Base-by-base conservation (phyloP, 2,113 vertebrate genomes). In the Ondatra zibethicus region DNA sequence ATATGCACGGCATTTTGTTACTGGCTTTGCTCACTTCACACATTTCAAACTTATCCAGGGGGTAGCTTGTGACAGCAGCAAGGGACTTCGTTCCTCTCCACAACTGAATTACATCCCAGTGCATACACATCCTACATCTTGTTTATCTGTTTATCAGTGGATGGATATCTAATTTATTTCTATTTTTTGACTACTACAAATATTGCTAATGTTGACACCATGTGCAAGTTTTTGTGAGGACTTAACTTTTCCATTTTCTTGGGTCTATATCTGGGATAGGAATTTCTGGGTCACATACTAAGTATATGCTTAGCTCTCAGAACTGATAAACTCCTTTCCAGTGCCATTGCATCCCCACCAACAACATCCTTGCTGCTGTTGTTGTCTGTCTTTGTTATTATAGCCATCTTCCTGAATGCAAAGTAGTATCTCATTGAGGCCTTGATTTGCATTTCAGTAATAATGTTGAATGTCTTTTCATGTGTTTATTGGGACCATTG, bases 401-500 rank as follows among this genome's bases (percentile, higher is more conserved):
- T 14, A 45, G n/a, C 36, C 50, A 36, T 75, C 29, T 3, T 92
- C 50, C 23, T 81, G 84, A 27, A 29, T 73, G 1, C 55, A 55
- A 81, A 91, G 33, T 42, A 7, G n/a, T 78, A 45, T 70, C 61
- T 93, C 61, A 21, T 33, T 72, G 52, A 47, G 13, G 63, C 70
- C 93, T 96, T 76, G 31, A 88, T 92, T 58, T 86, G n/a, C 33
- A 61, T 92, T 94, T 95, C 66, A 1, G 47, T 95, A 81, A 91
- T 96, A 52, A 84, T 50, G 12, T 42, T 39, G 78, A 47, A 3
- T 27, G 39, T 76, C 31, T 92, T 95, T 95, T 97, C 6, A 2
- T 94, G 61, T 78, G 39, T n/a, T 87, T 92, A 66, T 82, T 89
- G 63, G 73, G 39, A n/a, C 42, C 75, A 25, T 23, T 92, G 27